Conservation (phyloP, 1,140 invertebrate species). For the Metaphire vulgaris region DNA sequence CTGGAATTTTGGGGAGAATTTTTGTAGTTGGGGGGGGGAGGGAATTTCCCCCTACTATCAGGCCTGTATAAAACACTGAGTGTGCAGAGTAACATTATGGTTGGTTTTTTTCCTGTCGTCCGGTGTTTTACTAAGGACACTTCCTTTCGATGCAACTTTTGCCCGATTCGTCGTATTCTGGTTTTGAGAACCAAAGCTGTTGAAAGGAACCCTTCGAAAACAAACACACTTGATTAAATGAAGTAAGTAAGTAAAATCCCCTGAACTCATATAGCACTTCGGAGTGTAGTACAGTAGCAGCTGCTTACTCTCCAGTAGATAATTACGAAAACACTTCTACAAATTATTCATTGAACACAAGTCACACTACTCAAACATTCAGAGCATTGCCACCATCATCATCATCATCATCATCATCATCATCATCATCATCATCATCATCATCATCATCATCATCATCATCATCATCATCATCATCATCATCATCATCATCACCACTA, state of each 20-base stretch:
- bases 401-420: background rate
- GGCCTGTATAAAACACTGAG: too few species aligned
- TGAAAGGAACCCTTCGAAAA: conserved; percentile 76
- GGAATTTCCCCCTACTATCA: too few species aligned
- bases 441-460: background rate
- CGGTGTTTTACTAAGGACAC: too few species aligned
- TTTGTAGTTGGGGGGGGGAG: too few species aligned
- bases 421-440: background rate
- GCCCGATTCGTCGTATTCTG: conserved; percentile 91
- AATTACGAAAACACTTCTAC: background rate
- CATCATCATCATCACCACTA: too few species aligned
- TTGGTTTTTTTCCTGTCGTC: too few species aligned
- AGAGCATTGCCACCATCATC: background rate
- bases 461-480: too few species aligned
- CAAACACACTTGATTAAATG: background rate
- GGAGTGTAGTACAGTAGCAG: too few species aligned
- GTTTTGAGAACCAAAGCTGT: conserved; percentile 95
- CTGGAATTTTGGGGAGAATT: too few species aligned
- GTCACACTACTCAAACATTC: background rate
- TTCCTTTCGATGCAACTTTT: conserved; percentile 86
- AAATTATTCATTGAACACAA: background rate
- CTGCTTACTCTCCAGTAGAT: background rate
- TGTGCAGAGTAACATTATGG: too few species aligned
- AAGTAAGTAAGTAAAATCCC: too few species aligned
- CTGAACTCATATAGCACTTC: too few species aligned